These are phyloP conservation scores for Atta cephalotes DNA, from an alignment of 1,140 invertebrate genomes.

Conservation along the genomic window DNA sequence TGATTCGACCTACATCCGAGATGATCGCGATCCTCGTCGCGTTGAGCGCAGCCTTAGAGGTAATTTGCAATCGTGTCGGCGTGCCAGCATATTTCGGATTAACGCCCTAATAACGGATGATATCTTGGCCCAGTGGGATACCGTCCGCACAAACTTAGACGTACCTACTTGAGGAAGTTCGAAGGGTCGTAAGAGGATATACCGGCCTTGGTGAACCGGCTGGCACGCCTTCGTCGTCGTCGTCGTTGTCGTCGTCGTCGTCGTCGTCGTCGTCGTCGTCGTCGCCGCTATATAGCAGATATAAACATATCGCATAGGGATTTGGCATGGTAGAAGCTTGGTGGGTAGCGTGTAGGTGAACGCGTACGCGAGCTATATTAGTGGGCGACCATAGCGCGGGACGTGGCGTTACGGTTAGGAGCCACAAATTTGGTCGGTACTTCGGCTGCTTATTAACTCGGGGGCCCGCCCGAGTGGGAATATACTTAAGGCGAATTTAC, in stretches of 20 bases:
- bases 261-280: not conserved
- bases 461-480: slow-evolving; percentile 35
- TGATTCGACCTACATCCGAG: slow-evolving; percentile 26
- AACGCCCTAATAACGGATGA: slow-evolving; percentile 82
- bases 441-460: slow-evolving; percentile 58
- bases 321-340: slow-evolving; percentile 61
- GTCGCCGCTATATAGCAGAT: slow-evolving; percentile 49
- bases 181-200: slow-evolving; percentile 76
- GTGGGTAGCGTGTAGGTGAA: slow-evolving; percentile 44
- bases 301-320: slow-evolving; percentile 79
- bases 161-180: slow-evolving; percentile 77
- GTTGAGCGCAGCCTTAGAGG: slow-evolving; percentile 63
- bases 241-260: not conserved
- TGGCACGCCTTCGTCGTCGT: slow-evolving; percentile 7
- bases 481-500: slow-evolving; percentile 54
- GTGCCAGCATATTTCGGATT: slow-evolving; percentile 79
- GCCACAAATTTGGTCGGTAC: slow-evolving; percentile 61
- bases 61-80: slow-evolving; percentile 79
- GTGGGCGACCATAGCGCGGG: slow-evolving; percentile 28
- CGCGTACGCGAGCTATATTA: slow-evolving; percentile 50
- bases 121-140: slow-evolving; percentile 79
- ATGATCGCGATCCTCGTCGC: slow-evolving; percentile 27
- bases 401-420: slow-evolving; percentile 47
- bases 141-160: slow-evolving; percentile 77
- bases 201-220: slow-evolving; percentile 48